phyloP scores from a whole-genome alignment of 37 sponge, comb jelly and placozoan genomes.

The Crambe crambe region DNA sequence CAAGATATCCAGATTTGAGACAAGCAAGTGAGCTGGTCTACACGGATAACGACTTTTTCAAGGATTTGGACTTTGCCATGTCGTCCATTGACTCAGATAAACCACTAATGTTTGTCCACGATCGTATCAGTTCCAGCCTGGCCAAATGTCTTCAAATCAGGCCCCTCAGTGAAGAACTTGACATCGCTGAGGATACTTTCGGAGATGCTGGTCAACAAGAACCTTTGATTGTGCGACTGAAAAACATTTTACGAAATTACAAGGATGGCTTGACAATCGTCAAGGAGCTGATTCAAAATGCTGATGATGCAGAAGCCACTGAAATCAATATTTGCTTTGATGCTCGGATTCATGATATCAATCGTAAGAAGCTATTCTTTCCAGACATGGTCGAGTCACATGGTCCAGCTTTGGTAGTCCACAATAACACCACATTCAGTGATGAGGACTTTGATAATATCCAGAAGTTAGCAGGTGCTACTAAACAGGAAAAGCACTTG shows the following conservation, averaged over 20 bases:
- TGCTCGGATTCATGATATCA: slow-evolving; percentile 22
- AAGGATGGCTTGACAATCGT: slow-evolving; percentile 73
- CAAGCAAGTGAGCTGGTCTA: slow-evolving; percentile 32
- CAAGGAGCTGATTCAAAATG: slow-evolving; percentile 83
- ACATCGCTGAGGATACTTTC: slow-evolving; percentile 58
- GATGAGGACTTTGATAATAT: slow-evolving; percentile 87
- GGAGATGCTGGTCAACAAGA: slow-evolving; percentile 72
- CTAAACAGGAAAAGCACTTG: slow-evolving; percentile 50
- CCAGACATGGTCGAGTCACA: slow-evolving; percentile 63
- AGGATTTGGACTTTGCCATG: not conserved
- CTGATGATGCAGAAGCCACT: slow-evolving; percentile 86
- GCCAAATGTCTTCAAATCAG: slow-evolving; percentile 25
- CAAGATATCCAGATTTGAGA: slow-evolving; percentile 19
- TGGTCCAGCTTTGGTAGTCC: slow-evolving; percentile 66
- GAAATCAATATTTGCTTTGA: slow-evolving; percentile 68
- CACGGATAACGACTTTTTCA: slow-evolving; percentile 44
- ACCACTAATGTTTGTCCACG: slow-evolving; percentile 23
- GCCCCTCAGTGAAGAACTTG: slow-evolving; percentile 38
- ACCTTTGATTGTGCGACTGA: slow-evolving; percentile 61
- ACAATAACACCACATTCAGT: slow-evolving; percentile 59
- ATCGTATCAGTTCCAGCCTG: slow-evolving; percentile 9
- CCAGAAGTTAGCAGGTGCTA: slow-evolving; percentile 72
- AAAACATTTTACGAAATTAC: slow-evolving; percentile 72
- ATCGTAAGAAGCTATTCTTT: slow-evolving; percentile 35
- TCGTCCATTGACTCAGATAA: too few relatives aligned